Evolutionary conservation across 2,888 invertebrate genomes (phyloP), one percentile per base, ranked within the genome.

Genomic region (Dicranocentrus wangi): DNA sequence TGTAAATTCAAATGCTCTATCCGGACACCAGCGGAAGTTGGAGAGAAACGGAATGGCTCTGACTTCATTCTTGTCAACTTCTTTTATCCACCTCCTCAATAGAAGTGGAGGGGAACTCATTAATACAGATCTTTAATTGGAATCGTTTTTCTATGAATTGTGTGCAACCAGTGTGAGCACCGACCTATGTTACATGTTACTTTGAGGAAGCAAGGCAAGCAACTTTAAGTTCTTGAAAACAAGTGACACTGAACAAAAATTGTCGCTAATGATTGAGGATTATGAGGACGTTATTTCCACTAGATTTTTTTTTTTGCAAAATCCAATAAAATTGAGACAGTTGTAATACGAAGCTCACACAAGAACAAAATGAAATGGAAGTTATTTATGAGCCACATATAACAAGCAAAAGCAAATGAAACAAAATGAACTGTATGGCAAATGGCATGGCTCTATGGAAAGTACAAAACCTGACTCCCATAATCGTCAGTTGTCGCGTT

Each of bases 1-100:
- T 68, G 66, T 15, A 76, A 28, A 58, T 76, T 68, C 15, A 76
- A 17, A 47, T 76, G 76, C 3, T 76, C 76, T 32, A 23, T 32
- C 43, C 76, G 66, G 60, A 76, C 76, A 58, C 76, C 76, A 32
- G 76, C 68, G 60, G 76, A 76, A 76, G 76, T 76, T n/a, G 76
- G 76, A 58, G 76, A 76, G 68, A 76, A 76, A 21, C 66, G 76
- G 23, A 68, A 28, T 51, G 76, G 5, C 27, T 66, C 60, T 51
- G 76, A 68, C 76, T 76, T 76, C 76, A 76, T 76, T 23, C 68
- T 76, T 68, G 76, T 8, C 66, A 51, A 60, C 55, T 66, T 76
- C 65, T 66, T 68, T 15, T 58, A 43, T 65, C 42, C 66, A 42
- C 28, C 58, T 28, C 63, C 32, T 51, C 58, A 17, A 39, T 47